Conservation (phyloP, 2,113 vertebrate species). For the Strix uralensis region DNA sequence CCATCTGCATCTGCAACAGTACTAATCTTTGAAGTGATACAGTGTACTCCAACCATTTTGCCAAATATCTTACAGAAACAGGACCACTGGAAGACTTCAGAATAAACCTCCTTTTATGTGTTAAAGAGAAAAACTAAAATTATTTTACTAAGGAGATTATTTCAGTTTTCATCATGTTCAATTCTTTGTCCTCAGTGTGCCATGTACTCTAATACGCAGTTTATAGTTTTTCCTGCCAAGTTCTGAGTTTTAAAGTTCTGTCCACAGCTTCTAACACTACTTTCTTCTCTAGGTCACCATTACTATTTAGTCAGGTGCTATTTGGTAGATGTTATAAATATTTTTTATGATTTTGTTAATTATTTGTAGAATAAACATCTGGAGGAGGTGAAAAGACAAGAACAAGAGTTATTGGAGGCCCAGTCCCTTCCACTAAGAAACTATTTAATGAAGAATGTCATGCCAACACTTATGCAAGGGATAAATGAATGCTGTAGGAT, state of each 20-base stretch:
- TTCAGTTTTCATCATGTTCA: background rate
- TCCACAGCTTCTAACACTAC: background rate
- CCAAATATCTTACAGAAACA: background rate
- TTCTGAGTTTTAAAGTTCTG: background rate
- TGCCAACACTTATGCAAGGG: slow-evolving; percentile 87
- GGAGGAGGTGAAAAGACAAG: slow-evolving; percentile 78
- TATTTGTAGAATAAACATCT: slow-evolving; percentile 71
- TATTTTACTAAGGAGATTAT: background rate
- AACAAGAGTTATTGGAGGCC: slow-evolving; percentile 80
- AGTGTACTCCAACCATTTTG: background rate
- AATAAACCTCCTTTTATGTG: background rate
- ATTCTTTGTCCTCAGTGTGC: background rate
- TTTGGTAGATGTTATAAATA: background rate
- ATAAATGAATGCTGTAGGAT: slow-evolving; percentile 83
- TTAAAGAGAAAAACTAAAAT: background rate
- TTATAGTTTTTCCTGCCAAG: background rate
- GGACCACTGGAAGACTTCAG: background rate
- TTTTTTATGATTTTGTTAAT: background rate
- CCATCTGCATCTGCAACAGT: background rate
- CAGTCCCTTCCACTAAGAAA: slow-evolving; percentile 79
- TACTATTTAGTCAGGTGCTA: background rate
- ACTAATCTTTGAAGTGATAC: background rate
- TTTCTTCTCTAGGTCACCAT: background rate
- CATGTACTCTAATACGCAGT: background rate
- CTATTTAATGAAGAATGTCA: slow-evolving; percentile 86